Conservation (phyloP, 35 echinoderm and acorn worm genomes). For the Holothuria glaberrima region DNA sequence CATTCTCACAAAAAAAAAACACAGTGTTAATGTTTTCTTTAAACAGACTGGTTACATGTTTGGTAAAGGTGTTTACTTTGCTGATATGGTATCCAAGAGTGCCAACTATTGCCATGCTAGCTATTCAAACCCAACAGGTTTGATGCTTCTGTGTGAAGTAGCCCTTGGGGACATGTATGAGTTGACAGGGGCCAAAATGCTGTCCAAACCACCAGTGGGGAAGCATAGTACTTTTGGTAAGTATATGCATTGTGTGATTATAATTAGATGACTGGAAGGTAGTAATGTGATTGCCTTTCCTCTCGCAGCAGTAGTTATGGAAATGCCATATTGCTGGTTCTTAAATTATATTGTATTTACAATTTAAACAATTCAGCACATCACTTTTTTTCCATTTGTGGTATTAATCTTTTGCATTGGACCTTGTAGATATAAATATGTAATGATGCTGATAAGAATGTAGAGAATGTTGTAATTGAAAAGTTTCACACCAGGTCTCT, state of each 20-base stretch:
- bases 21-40: conserved; percentile 4
- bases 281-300: neutral
- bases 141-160: conserved; percentile 94
- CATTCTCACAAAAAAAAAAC: no score
- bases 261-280: neutral
- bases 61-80: conserved; percentile 99
- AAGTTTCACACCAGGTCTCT: no score
- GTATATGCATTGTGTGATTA: neutral
- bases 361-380: no score
- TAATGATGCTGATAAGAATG: no score
- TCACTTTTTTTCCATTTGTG: no score
- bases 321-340: neutral
- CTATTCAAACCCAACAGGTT: conserved; percentile 66
- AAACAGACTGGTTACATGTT: conserved; percentile 99
- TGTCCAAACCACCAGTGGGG: conserved; percentile 78
- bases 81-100: conserved; percentile 98
- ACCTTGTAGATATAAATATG: no score
- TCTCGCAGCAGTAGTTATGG: neutral
- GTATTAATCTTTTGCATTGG: no score
- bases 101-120: conserved; percentile 94
- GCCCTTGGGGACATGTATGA: conserved; percentile 97
- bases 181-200: conserved; percentile 52
- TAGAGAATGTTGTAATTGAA: no score
- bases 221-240: conserved; percentile 97
- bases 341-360: no score